These are phyloP conservation scores for Pycnonotus jocosus DNA, from an alignment of 2,113 vertebrate species.

Conservation along the genomic window DNA sequence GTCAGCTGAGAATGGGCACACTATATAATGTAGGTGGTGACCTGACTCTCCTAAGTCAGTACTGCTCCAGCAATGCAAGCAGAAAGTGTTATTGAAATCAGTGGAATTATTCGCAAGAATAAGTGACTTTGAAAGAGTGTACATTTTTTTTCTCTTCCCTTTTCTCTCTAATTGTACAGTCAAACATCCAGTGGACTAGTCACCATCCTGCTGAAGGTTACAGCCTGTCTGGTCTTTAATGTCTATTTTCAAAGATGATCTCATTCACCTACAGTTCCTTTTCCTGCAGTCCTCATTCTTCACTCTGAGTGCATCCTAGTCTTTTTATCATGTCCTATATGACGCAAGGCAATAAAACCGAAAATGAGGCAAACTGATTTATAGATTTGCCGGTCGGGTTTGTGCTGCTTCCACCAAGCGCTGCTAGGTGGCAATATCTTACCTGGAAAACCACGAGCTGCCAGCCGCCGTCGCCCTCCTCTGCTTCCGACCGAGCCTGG, in stretches of 20 bases:
- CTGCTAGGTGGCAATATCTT: constrained; percentile 62
- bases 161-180: not conserved
- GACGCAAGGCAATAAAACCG: not conserved
- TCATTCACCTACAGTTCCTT: not conserved
- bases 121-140: not conserved
- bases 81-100: not conserved
- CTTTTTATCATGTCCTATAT: fast-evolving
- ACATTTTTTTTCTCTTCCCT: fast-evolving
- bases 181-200: not conserved
- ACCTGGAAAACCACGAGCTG: not conserved
- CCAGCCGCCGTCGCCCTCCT: not conserved
- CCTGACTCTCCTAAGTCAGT: not conserved
- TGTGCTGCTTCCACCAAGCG: not conserved
- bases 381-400: not conserved
- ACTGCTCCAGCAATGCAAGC: not conserved
- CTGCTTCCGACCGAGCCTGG: not conserved
- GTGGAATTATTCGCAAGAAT: not conserved
- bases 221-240: not conserved
- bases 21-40: not conserved
- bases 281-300: not conserved
- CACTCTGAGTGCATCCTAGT: not conserved
- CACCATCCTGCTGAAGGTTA: not conserved
- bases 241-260: not conserved
- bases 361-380: not conserved
- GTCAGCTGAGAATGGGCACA: not conserved